Evolutionary conservation across 2,113 vertebrate species (phyloP), one percentile per base, ranked within the genome.

Genomic region (Calidris pygmaea): DNA sequence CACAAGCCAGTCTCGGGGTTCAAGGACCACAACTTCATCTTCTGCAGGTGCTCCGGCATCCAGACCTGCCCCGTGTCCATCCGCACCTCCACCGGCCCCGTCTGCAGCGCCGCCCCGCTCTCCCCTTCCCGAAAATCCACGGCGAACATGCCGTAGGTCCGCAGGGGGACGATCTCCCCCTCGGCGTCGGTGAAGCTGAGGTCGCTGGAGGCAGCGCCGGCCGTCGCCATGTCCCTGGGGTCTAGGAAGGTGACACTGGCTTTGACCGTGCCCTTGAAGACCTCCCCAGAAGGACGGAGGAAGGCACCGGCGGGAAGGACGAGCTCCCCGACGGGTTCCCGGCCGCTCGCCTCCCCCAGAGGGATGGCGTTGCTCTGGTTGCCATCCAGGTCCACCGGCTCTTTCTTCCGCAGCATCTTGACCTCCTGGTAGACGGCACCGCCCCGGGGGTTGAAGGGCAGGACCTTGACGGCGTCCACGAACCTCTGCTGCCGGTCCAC

Each of bases 71-170:
- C 98, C 0, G 99, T 96, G 4, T 99, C 98, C 77, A 99, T 98
- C 15, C 98, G 98, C 71, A 99, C 99, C 66, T 98, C 97, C 81
- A 99, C 98, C 0, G 95, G 98, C 35, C 98, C 98, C 0, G 98
- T 97, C 60, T 98, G 98, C 45, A 99, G 98, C 24, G 84, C 95
- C 37, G 98, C 98, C 1, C 97, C 91, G 3, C 98, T 98, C 56
- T 87, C 96, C 3, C 98, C 97, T 2, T 99, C 99, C 43, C 98
- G 98, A 85, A 99, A 99, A 93, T 99, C 99, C 88, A 99, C 98
- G 0, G 98, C 98, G 52, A 99, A 99, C 99, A 99, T 99, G 37
- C 99, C 99, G 2, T 99, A 99, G 39, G 99, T 99, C 89, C 99
- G 97, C 79, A 99, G 98, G 3, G 99, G 99, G 5, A 98, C 97